A percentile compares a stretch with the other conserved stretches of the same genome.
Conservation (phyloP, 2,113 vertebrate species). For the Tragulus kanchil region DNA sequence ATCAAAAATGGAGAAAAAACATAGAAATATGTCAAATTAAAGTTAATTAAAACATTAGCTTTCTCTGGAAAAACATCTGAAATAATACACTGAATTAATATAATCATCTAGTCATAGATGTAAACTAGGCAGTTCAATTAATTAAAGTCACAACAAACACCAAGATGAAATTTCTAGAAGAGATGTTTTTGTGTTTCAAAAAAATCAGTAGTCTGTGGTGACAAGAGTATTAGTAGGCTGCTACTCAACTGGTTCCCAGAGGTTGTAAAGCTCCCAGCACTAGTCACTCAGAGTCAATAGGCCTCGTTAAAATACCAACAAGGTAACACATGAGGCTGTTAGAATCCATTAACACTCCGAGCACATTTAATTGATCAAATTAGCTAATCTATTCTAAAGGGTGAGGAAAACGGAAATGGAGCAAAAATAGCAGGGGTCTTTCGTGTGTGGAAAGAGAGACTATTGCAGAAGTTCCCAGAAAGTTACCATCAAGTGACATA, state of each 20-base stretch:
- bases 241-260: background rate
- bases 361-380: background rate
- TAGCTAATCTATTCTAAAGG: background rate
- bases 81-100: background rate
- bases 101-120: background rate
- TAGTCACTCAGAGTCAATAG: background rate
- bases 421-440: background rate
- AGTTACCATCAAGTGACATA: fast-evolving
- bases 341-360: background rate
- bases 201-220: background rate
- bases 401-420: background rate
- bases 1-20: background rate
- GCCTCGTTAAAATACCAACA: conserved; percentile 25
- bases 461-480: background rate
- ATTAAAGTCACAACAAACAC: background rate
- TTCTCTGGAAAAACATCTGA: background rate
- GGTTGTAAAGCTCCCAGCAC: background rate
- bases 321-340: background rate
- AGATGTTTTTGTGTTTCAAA: background rate
- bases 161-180: background rate
- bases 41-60: background rate
- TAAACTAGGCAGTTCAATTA: background rate
- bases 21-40: background rate
- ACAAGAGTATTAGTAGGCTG: background rate
- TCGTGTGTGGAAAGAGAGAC: background rate